Evolutionary conservation across 2,888 invertebrate species (phyloP), one percentile per base, ranked within the genome.

Genomic region (Psylliodes chrysocephalus): DNA sequence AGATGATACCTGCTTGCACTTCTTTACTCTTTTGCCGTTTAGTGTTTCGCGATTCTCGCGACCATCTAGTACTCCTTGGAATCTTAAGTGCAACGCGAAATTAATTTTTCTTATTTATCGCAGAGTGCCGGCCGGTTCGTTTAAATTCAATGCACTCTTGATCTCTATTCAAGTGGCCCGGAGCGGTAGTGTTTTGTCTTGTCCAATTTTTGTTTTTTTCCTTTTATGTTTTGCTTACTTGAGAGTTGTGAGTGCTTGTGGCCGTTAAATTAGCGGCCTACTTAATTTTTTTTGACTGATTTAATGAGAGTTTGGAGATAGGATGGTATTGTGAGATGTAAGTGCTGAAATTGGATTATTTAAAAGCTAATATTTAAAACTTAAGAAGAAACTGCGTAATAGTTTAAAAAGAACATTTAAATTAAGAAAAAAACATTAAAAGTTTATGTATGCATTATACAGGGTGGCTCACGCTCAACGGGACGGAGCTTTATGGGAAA

Each of bases 21-120:
- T 62, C 62, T 49, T 56, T 46, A 12, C 51, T 57, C 51, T 53
- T 63, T 55, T 51, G 56, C 33, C 59, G 56, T 53, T 63, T 56
- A 68, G 65, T 61, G 60, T 61, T 64, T 63, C 62, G 59, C 59
- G 59, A 25, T 59, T 59, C 59, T 59, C 40, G 25, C 25, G 38
- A 40, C 59, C 49, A 59, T 59, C 59, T 59, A 59, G 59, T 51
- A 17, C 59, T 40, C 25, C 51, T 66, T 59, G 66, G 66, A 66
- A 68, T 64, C 57, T 64, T 60, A 68, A 65, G 65, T 65, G 65
- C 56, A 51, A 51, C 47, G 49, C 54, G 64, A 63, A 60, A 56
- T 56, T 53, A 53, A 49, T 25, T 28, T 46, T 49, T 51, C 52
- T 55, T 56, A 18, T 19, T 51, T 52, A 40, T 59, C 40, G 28